A percentile compares a stretch with the other conserved stretches of the same genome.
These are phyloP conservation scores for Origma solitaria DNA, from an alignment of 2,113 vertebrate genomes.

Conservation along the genomic window DNA sequence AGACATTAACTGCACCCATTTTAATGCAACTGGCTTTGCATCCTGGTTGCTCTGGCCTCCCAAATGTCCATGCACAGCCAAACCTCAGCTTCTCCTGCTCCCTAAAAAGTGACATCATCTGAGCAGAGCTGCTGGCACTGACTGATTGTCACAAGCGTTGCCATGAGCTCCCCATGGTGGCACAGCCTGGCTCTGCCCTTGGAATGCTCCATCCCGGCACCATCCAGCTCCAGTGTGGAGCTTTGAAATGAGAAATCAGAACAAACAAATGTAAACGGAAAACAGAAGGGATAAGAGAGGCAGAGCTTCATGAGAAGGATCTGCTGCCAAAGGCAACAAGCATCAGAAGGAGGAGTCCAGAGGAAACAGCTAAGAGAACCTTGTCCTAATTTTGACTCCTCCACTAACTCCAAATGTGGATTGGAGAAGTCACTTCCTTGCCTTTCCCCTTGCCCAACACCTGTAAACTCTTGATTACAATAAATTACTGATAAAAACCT, in stretches of 20 bases:
- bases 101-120: not conserved
- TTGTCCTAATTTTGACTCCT: not conserved
- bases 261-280: not conserved
- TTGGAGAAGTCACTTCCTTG: not conserved
- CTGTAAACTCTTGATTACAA: not conserved
- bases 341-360: not conserved
- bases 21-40: not conserved
- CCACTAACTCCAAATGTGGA: not conserved
- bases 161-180: not conserved
- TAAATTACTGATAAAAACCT: not conserved
- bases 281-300: not conserved
- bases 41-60: not conserved
- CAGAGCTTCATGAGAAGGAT: not conserved
- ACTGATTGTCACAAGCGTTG: not conserved
- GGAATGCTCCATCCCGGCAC: not conserved
- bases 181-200: not conserved
- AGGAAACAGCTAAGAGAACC: not conserved
- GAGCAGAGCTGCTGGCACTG: not conserved
- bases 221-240: fast-evolving
- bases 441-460: not conserved
- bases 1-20: not conserved
- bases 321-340: not conserved
- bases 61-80: not conserved
- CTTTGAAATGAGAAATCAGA: not conserved
- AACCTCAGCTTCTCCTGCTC: not conserved